Evolutionary conservation across 2,113 vertebrate species (phyloP).

Genomic region (Tetrao urogallus): DNA sequence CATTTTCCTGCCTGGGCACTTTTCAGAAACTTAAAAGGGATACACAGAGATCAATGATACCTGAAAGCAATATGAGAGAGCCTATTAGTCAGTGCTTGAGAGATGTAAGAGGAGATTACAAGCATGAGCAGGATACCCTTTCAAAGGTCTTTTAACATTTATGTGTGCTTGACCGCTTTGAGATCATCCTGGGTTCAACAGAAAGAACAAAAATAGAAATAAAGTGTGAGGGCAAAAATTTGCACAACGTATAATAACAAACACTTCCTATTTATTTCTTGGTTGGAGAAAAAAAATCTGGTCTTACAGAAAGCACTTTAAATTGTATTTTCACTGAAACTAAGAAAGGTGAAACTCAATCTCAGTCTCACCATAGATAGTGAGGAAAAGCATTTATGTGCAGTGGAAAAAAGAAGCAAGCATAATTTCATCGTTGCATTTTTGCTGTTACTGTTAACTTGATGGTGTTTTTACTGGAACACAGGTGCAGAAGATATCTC

Average conservation of each 20-base stretch:
- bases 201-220: not conserved
- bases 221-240: not conserved
- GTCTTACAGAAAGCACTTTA: not conserved
- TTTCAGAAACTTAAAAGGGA: conserved; percentile 46
- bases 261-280: not conserved
- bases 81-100: not conserved
- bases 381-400: not conserved
- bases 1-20: conserved; percentile 42
- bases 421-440: not conserved
- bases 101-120: not conserved
- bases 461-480: not conserved
- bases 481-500: not conserved
- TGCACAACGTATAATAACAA: not conserved
- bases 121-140: not conserved
- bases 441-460: not conserved
- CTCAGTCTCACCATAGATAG: not conserved
- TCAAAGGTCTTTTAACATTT: not conserved
- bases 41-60: not conserved
- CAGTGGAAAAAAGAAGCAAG: not conserved
- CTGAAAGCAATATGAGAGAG: conserved; percentile 15
- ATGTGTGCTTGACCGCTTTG: not conserved
- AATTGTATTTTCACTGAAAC: not conserved
- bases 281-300: not conserved
- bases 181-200: not conserved
- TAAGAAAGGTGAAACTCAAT: not conserved